A percentile compares a stretch with the other conserved stretches of the same genome.
Conservation (phyloP, 1,140 invertebrate genomes). For the Drosophila truncata region DNA sequence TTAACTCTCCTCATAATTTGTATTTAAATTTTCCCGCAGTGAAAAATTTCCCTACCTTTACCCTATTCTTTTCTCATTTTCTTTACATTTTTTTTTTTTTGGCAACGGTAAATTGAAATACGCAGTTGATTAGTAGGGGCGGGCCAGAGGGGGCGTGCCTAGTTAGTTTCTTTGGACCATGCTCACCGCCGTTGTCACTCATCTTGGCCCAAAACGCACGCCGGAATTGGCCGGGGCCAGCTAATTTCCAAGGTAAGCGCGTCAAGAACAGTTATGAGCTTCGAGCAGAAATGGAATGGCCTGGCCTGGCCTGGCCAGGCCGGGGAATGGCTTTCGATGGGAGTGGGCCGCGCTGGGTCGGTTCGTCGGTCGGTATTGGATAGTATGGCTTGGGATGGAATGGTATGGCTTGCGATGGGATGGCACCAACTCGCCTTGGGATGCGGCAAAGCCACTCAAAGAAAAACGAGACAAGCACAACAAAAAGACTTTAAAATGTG, state of each 20-base stretch:
- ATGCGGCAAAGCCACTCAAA: slow-evolving; percentile 56
- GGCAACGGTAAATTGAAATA: slow-evolving; percentile 78
- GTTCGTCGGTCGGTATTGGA: slow-evolving; percentile 13
- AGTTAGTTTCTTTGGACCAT: slow-evolving; percentile 28
- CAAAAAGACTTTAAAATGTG: slow-evolving; percentile 58
- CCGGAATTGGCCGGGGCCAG: slow-evolving; percentile 50
- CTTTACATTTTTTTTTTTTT: slow-evolving; percentile 38
- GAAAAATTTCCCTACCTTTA: neutral
- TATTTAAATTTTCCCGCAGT: neutral
- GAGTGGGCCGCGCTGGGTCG: slow-evolving; percentile 17
- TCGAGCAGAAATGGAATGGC: slow-evolving; percentile 47
- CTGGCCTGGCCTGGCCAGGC: neutral
- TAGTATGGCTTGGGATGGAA: slow-evolving; percentile 18
- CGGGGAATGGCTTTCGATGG: slow-evolving; percentile 16
- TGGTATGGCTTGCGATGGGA: slow-evolving; percentile 23
- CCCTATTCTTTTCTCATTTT: slow-evolving; percentile 12
- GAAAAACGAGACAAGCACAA: slow-evolving; percentile 31
- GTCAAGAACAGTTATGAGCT: slow-evolving; percentile 83
- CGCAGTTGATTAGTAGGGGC: slow-evolving; percentile 69
- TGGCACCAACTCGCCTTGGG: slow-evolving; percentile 43
- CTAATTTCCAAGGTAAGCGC: slow-evolving; percentile 79
- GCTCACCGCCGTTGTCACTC: slow-evolving; percentile 63
- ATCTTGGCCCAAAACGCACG: slow-evolving; percentile 72
- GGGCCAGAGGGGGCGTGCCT: slow-evolving; percentile 43
- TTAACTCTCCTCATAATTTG: neutral